phyloP scores from a whole-genome alignment of 2,888 invertebrate genomes.

The Trachelus troglodyta region DNA sequence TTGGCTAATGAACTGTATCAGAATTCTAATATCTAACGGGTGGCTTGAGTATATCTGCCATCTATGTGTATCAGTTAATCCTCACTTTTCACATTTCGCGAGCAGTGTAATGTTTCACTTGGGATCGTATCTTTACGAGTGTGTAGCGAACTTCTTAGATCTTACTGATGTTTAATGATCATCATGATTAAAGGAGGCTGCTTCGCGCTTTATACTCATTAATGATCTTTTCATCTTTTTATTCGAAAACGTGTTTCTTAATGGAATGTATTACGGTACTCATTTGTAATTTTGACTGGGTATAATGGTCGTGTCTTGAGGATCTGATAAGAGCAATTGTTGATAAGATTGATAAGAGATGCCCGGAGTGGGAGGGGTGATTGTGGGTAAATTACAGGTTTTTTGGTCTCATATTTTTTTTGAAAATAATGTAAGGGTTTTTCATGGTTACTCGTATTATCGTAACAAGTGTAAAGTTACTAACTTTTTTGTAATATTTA shows the following conservation, averaged over 20 bases:
- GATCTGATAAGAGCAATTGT: not conserved
- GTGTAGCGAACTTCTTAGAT: not conserved
- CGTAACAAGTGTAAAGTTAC: not conserved
- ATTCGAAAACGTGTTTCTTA: not conserved
- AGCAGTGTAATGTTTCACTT: not conserved
- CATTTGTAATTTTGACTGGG: not conserved
- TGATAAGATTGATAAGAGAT: not conserved
- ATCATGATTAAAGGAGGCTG: not conserved
- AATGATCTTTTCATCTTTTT: not conserved
- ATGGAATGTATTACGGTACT: not conserved
- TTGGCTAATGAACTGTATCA: not conserved
- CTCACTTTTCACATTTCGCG: not conserved
- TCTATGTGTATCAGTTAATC: not conserved
- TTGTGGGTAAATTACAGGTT: not conserved
- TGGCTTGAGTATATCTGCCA: not conserved
- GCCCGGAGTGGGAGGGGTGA: not conserved
- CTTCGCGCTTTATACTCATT: not conserved
- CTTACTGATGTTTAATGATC: not conserved
- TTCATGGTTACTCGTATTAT: no score
- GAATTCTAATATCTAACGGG: not conserved
- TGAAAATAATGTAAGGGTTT: not conserved
- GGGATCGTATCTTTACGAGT: not conserved
- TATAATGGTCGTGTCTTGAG: not conserved
- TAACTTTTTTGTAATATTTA: not conserved
- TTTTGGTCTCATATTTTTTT: not conserved